Evolutionary conservation across 2,888 invertebrate genomes (phyloP), one percentile per base, ranked within the genome.

Genomic region (Anorthoa munda): DNA sequence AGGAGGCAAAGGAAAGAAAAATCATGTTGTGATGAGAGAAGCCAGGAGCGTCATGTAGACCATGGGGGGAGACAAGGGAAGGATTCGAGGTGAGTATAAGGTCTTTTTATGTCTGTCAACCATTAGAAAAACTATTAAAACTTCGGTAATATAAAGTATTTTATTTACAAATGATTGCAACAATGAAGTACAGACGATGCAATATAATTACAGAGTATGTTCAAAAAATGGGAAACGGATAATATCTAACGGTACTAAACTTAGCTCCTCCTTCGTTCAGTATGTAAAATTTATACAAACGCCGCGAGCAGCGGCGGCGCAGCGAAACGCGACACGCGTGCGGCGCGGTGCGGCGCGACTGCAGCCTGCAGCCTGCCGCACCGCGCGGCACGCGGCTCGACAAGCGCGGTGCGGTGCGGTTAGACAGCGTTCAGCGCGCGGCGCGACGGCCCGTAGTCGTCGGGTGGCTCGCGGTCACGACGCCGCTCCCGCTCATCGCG

Each of bases 371-470:
- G 21, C 39, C 11, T 0, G 18, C 60, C 18, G 73, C 45, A 69
- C 71, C 65, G 71, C 71, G n/a, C 15, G 15, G 75, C 97, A 45
- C 31, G 69, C 45, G 51, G 97, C 95, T 97, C 97, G 92, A n/a
- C 77, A 61, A 55, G 97, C 87, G 66, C 79, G n/a, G 74, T 48
- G 61, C 73, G 66, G 73, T 73, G 74, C 79, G 81, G 66, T 97
- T 97, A 98, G 94, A 98, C 98, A 93, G 97, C 98, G 95, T 98
- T 98, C 89, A 97, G 97, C 87, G 97, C 97, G 90, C 98, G 97
- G 79, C 98, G 97, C 87, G 97, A 97, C 58, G 97, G 96, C 80
- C 97, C 97, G 93, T 97, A 97, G 88, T 97, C 97, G 87, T 97
- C 97, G 75, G 95, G 93, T 73, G 94, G 92, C 72, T 94, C 94